Conservation (phyloP, 2,888 invertebrate species). For the Lagria hirta region DNA sequence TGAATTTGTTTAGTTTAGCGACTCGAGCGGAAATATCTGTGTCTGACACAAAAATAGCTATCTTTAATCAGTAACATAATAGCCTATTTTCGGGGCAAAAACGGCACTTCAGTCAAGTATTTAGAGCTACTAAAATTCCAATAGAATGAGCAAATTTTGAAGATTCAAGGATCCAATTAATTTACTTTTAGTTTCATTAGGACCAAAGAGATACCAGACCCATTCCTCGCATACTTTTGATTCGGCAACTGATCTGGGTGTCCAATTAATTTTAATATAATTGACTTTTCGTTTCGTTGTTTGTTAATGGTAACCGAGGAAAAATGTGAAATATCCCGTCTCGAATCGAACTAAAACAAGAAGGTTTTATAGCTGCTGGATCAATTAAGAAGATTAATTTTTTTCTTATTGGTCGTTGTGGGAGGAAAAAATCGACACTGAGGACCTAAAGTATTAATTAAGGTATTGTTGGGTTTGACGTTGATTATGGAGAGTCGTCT, state of each 20-base stretch:
- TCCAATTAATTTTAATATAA: slow-evolving; percentile 51
- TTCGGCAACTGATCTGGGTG: slow-evolving; percentile 39
- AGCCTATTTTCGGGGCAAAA: too few relatives aligned
- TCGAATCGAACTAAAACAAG: slow-evolving; percentile 12
- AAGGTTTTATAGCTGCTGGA: slow-evolving; percentile 9
- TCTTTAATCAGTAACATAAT: too few relatives aligned
- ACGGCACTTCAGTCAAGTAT: too few relatives aligned
- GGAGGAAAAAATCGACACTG: slow-evolving; percentile 25
- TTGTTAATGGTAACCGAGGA: slow-evolving; percentile 25
- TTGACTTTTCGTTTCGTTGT: slow-evolving; percentile 44
- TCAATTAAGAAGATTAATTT: slow-evolving; percentile 21
- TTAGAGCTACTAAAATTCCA: too few relatives aligned
- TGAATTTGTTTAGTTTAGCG: too few relatives aligned
- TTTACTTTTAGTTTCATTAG: slow-evolving; percentile 39
- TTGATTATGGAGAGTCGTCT: slow-evolving; percentile 41
- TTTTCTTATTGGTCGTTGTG: slow-evolving; percentile 14
- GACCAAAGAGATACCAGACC: slow-evolving; percentile 30
- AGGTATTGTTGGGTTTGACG: slow-evolving; percentile 41
- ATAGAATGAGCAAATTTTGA: too few relatives aligned
- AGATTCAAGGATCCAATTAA: slow-evolving; percentile 29
- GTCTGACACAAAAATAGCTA: too few relatives aligned
- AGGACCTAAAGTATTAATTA: slow-evolving; percentile 37
- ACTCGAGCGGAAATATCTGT: too few relatives aligned
- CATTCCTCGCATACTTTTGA: slow-evolving; percentile 35
- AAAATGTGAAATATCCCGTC: slow-evolving; percentile 33